Base-by-base conservation (phyloP, 2,888 invertebrate species). In the Nomada ruficornis region DNA sequence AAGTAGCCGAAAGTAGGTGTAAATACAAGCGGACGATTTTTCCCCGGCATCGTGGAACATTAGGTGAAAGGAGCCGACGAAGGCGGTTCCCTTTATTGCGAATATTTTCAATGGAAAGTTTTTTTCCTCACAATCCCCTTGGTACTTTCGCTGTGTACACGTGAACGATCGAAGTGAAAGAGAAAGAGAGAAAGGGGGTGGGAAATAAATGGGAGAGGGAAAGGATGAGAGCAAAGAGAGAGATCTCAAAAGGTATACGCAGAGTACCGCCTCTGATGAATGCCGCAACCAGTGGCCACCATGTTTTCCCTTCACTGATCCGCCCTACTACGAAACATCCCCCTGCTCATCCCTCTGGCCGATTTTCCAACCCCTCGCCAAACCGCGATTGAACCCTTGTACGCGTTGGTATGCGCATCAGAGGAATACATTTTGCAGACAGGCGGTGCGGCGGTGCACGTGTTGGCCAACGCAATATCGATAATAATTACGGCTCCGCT, bases 21-120 rank as follows among this genome's bases (percentile, higher is more conserved):
- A 91, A 91, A 89, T 90, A 90, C 86, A 80, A 70, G 85, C 75
- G 73, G 70, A 77, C 67, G 83, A 85, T 83, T 78, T 74, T 88
- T 88, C 62, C 57, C 62, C 29, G 68, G 81, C 80, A 82, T 82
- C 78, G 81, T 67, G 78, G 76, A 77, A 73, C 77, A 83, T 80
- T 75, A 82, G 62, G 80, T 84, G 85, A 89, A 89, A 83, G 87
- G 77, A 84, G 84, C 93, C 93, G 92, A 91, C 92, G 90, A 72
- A 79, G 91, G 88, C 88, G 90, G 90, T 88, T 90, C 91, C 90
- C 90, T 91, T 90, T 92, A 89, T 90, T 89, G 89, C 90, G 91
- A 90, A 92, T 92, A 91, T 90, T 92, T 92, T 92, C 93, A 93
- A 93, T 93, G 87, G 92, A 90, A 91, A 92, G 88, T 91, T 92